phyloP scores from a whole-genome alignment of 2,888 invertebrate genomes.

The Tuberolachnus salignus region DNA sequence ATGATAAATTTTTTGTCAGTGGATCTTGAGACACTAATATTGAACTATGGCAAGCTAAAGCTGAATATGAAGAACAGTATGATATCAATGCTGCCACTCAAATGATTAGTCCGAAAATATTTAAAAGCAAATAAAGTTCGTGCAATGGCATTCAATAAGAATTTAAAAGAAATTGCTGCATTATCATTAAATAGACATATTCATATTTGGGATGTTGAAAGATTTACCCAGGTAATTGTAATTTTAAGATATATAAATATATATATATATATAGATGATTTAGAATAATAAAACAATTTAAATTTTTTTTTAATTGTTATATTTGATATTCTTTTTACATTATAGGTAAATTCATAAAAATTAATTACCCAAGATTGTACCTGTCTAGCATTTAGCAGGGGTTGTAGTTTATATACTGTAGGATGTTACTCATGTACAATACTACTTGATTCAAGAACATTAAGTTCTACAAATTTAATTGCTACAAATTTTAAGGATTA shows the following conservation, averaged over 20 bases:
- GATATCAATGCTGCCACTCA: constrained; percentile 62
- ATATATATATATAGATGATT: too few relatives aligned
- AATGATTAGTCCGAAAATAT: constrained; percentile 70
- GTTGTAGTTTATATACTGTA: constrained; percentile 83
- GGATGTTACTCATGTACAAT: constrained; percentile 93
- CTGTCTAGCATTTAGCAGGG: constrained; percentile 84
- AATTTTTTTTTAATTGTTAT: too few relatives aligned
- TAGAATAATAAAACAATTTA: too few relatives aligned
- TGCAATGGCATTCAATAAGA: constrained; percentile 84
- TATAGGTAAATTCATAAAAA: constrained; percentile 70
- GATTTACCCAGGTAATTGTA: constrained; percentile 74
- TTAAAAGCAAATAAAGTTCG: constrained; percentile 81
- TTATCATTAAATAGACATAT: constrained; percentile 91
- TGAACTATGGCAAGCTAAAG: constrained; percentile 83
- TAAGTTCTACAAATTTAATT: constrained; percentile 79
- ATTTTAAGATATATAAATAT: neutral
- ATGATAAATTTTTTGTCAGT: constrained; percentile 92
- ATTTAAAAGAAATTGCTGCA: constrained; percentile 86
- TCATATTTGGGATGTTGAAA: constrained; percentile 90
- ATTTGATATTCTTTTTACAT: constrained; percentile 52
- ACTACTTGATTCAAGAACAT: constrained; percentile 84
- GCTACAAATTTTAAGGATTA: constrained; percentile 83
- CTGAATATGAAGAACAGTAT: constrained; percentile 63
- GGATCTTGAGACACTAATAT: constrained; percentile 91
- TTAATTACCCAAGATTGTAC: constrained; percentile 90